Evolutionary conservation across 2,888 invertebrate species (phyloP).

Genomic region (Drosophila paranaensis): DNA sequence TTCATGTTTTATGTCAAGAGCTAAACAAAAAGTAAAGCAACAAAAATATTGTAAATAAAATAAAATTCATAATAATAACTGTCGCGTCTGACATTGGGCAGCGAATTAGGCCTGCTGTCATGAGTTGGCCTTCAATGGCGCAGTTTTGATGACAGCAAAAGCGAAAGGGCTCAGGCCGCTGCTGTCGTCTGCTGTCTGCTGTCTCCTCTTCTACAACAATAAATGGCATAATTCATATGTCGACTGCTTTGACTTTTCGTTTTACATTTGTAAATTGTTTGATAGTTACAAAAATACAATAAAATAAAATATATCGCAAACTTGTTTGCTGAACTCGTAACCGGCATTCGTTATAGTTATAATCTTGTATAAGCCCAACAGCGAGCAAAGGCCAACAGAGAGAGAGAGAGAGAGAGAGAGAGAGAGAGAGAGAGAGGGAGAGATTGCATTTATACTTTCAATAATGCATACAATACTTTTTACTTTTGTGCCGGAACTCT

Average conservation of each 20-base stretch:
- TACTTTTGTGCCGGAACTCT: constrained; percentile 36
- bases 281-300: constrained; percentile 5
- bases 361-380: constrained; percentile 36
- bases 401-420: neutral
- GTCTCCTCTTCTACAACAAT: constrained; percentile 12
- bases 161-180: constrained; percentile 20
- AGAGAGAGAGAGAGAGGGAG: constrained; percentile 2
- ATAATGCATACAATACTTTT: constrained; percentile 16
- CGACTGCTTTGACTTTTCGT: constrained; percentile 11
- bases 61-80: constrained; percentile 7
- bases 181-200: constrained; percentile 3
- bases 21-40: constrained; percentile 4
- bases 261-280: constrained; percentile 27
- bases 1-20: constrained; percentile 39
- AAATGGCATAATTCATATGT: constrained; percentile 30
- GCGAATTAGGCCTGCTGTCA: constrained; percentile 45
- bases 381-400: constrained; percentile 1
- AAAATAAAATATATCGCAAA: constrained; percentile 19
- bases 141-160: constrained; percentile 40
- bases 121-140: constrained; percentile 19
- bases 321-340: constrained; percentile 31
- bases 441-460: constrained; percentile 17
- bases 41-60: constrained; percentile 10
- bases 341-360: constrained; percentile 9
- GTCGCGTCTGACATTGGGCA: constrained; percentile 37